Evolutionary conservation across 2,888 invertebrate species (phyloP), one percentile per base, ranked within the genome.

Genomic region (Acleris emargana): DNA sequence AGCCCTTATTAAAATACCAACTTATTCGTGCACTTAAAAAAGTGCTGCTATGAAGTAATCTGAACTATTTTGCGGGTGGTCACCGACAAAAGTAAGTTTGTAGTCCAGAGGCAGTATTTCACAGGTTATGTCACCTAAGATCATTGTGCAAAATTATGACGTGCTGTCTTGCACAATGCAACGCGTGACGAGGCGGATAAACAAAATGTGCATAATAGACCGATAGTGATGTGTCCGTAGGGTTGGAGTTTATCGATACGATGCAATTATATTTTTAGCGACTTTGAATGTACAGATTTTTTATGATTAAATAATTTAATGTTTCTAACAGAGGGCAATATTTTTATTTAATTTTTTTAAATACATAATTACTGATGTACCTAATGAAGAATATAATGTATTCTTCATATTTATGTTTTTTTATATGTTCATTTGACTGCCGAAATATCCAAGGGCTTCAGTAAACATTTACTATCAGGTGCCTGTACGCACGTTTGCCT

Each of bases 91-190:
- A 45, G 45, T 62, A 61, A 54, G 54, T 62, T 47, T 54, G 54
- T 11, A 32, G 42, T 54, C 45, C 38, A 45, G 59, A 55, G 50
- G 43, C 54, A 54, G 54, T 60, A 64, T 64, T 55, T 64, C 59
- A 60, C 59, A 64, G 58, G 58, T 64, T 64, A 64, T 59, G 64
- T 70, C 67, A 70, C 67, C 67, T 51, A 51, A 51, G 53, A 22
- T 55, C 67, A 43, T 70, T 71, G 69, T 67, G 68, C 68, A 69
- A 71, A 67, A 70, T 49, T 69, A 66, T 67, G 72, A 72, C 67
- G 63, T 60, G 60, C 22, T 52, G 16, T 50, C 45, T 71, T 71
- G 69, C 71, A 69, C 71, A 71, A 71, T 68, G 61, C 54, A 62
- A 58, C 64, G 54, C 58, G 68, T 55, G 61, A 64, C 64, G 58